Conservation (phyloP, 2,797 vertebrate genomes). For the Ctenopoma kingsleyae region DNA sequence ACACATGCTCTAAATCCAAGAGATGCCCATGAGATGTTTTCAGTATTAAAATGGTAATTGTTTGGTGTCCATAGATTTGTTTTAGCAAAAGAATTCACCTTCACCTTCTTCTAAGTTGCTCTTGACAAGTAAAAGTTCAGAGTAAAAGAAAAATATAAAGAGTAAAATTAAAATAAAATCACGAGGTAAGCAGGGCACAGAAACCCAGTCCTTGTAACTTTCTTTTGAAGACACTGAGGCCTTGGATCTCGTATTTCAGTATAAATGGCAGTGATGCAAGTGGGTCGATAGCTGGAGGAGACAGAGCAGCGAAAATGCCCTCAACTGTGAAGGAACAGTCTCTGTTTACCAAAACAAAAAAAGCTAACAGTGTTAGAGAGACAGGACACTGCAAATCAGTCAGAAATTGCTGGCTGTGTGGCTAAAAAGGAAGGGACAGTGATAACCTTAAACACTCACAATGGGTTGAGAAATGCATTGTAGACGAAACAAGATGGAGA, state of each 20-base stretch:
- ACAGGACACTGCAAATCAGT: slow-evolving; percentile 32
- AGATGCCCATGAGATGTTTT: slow-evolving; percentile 10
- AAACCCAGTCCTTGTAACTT: slow-evolving; percentile 21
- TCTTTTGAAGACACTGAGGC: slow-evolving; percentile 38
- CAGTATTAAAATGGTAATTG: slow-evolving; percentile 2
- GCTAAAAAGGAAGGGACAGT: slow-evolving; percentile 14
- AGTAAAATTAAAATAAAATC: neutral
- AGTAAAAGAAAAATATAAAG: neutral
- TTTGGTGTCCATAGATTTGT: neutral
- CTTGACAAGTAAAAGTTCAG: neutral
- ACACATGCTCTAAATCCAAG: slow-evolving; percentile 10
- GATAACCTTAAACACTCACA: slow-evolving; percentile 44
- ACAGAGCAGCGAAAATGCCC: slow-evolving; percentile 34
- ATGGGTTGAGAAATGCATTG: slow-evolving; percentile 11
- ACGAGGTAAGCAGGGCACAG: neutral
- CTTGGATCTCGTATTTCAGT: slow-evolving; percentile 56
- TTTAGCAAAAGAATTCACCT: neutral
- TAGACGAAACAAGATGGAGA: slow-evolving; percentile 9
- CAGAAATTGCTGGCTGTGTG: slow-evolving; percentile 3
- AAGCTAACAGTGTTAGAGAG: neutral
- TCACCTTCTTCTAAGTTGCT: neutral
- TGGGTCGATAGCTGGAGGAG: slow-evolving; percentile 47
- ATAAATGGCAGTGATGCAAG: slow-evolving; percentile 22
- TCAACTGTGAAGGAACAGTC: slow-evolving; percentile 23
- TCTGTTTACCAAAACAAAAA: slow-evolving; percentile 17